phyloP scores from a whole-genome alignment of 2,797 vertebrate species.

The Anguilla megastoma region DNA sequence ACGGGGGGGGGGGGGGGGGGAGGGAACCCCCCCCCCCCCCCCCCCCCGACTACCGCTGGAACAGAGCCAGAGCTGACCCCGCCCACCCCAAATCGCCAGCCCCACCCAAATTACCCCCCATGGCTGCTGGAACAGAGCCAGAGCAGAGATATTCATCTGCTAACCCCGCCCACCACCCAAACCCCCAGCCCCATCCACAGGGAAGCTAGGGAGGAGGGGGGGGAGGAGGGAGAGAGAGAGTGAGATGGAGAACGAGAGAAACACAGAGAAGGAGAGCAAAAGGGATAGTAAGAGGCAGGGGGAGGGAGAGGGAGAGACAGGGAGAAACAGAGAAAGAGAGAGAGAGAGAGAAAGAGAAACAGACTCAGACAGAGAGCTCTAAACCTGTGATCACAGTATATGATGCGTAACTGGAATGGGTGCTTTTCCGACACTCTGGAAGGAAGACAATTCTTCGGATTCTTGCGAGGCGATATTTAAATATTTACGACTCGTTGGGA shows the following conservation, averaged over 20 bases:
- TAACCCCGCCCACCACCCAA: not conserved
- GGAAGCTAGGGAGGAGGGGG: slow-evolving; percentile 43
- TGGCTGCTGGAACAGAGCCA: slow-evolving; percentile 71
- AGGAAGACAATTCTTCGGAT: not conserved
- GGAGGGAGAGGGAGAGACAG: slow-evolving; percentile 29
- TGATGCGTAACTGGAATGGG: slow-evolving; percentile 63
- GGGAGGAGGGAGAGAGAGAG: slow-evolving; percentile 41
- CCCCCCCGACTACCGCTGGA: no score
- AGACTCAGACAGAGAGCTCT: slow-evolving; percentile 57
- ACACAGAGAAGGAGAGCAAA: slow-evolving; percentile 54
- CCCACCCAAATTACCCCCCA: slow-evolving; percentile 71
- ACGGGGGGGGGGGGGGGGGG: no score
- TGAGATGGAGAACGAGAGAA: slow-evolving; percentile 29
- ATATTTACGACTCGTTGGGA: not conserved
- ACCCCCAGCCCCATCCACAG: not conserved
- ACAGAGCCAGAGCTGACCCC: slow-evolving; percentile 59
- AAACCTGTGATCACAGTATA: slow-evolving; percentile 61
- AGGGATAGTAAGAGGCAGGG: slow-evolving; percentile 47
- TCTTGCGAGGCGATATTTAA: slow-evolving; percentile 58
- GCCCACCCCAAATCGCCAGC: not conserved
- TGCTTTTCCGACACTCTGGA: slow-evolving; percentile 53
- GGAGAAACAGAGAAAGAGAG: slow-evolving; percentile 17
- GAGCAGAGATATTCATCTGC: slow-evolving; percentile 68
- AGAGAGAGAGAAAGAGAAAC: slow-evolving; percentile 48
- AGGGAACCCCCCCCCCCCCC: slow-evolving; percentile 47